Evolutionary conservation across 2,888 invertebrate species (phyloP), one percentile per base, ranked within the genome.

Genomic region (Mythimna vitellina): DNA sequence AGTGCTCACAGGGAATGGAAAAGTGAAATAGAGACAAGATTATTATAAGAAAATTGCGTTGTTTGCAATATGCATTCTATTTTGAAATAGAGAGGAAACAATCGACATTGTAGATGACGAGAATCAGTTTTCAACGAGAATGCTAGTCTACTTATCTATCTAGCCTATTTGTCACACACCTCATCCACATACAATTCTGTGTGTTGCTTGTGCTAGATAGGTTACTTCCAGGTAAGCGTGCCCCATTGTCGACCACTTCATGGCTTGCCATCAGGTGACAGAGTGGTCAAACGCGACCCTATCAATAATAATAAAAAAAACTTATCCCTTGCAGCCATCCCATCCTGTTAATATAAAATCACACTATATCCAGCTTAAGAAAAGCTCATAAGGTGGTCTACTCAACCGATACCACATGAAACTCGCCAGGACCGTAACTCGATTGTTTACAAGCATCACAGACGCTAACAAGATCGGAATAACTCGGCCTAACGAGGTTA

Each of bases 401-500:
- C 29, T 12, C 22, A 65, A n/a, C 63, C 49, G 22, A 56, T 17
- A 29, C 66, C 63, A 76, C 56, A 73, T 65, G 51, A 53, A 65
- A 62, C 80, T 66, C 25, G 46, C 71, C 64, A 70, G 54, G 54
- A 68, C 72, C 64, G 69, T 82, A 85, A 85, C 76, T 82, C 76
- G 72, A 84, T 86, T 84, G 81, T 81, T 84, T 76, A 85, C 78
- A 86, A 79, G 79, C 79, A 73, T 81, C 81, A 76, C 73, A 72
- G 72, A 75, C 68, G 57, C 76, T 84, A 84, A 86, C 79, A 78
- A 78, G 83, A 86, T 86, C 70, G 71, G 70, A 65, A 76, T 76
- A 78, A 85, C 75, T 80, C 65, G 56, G 70, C 51, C 49, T 84
- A 85, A 85, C 78, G 35, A 73, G 32, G 54, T 85, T 84, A 84